phyloP scores from a whole-genome alignment of 1,140 invertebrate genomes.

The Theocolax elegans region DNA sequence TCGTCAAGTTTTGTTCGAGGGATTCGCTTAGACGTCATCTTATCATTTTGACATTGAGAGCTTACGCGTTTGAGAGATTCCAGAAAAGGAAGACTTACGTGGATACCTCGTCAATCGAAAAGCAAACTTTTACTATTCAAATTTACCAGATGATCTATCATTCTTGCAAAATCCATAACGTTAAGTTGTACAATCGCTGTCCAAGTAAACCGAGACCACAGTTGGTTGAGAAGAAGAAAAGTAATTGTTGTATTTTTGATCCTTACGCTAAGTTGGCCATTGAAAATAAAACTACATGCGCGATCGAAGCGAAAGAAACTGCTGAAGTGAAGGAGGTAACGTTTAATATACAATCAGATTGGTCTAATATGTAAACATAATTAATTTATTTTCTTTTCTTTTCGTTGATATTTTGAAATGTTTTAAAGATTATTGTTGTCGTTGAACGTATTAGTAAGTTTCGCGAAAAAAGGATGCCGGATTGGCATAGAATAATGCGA shows the following conservation, averaged over 20 bases:
- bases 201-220: conserved; percentile 4
- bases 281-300: not conserved
- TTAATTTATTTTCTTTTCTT: no score
- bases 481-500: no score
- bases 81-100: no score
- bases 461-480: no score
- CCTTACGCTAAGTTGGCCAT: conserved; percentile 10
- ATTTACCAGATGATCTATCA: conserved; percentile 53
- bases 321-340: conserved; percentile 4
- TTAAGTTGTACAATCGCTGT: conserved; percentile 42
- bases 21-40: conserved; percentile 52
- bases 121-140: conserved; percentile 43
- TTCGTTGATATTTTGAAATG: no score
- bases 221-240: conserved; percentile 33
- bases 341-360: not conserved
- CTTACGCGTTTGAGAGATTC: no score
- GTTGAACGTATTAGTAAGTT: no score
- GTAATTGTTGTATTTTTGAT: conserved; percentile 45
- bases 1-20: conserved; percentile 55
- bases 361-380: no score
- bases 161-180: conserved; percentile 53
- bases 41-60: conserved; percentile 53
- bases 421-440: no score
- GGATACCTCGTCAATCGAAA: not conserved
- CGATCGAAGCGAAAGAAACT: not conserved